These are phyloP conservation scores for Scaeva pyrastri DNA, from an alignment of 2,888 invertebrate genomes.

Conservation along the genomic window DNA sequence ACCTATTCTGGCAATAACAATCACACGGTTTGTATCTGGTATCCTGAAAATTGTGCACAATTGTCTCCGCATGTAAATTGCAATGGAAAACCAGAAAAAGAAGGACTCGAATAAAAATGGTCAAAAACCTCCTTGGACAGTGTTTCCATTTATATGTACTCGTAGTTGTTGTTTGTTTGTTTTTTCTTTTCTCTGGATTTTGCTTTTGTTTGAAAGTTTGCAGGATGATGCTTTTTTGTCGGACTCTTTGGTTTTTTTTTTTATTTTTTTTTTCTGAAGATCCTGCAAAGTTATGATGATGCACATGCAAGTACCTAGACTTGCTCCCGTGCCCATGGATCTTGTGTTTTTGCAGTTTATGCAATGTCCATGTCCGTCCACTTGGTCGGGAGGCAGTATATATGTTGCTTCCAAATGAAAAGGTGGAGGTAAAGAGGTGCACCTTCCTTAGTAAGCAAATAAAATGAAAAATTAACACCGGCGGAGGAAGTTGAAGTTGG, in stretches of 20 bases:
- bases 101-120: slow-evolving; percentile 46
- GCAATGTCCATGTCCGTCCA: slow-evolving; percentile 42
- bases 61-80: slow-evolving; percentile 66
- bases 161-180: slow-evolving; percentile 6
- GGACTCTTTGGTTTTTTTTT: neutral
- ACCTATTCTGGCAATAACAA: slow-evolving; percentile 34
- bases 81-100: neutral
- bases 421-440: slow-evolving; percentile 22
- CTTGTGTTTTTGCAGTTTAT: slow-evolving; percentile 4
- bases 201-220: slow-evolving; percentile 49
- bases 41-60: slow-evolving; percentile 73
- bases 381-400: slow-evolving; percentile 6
- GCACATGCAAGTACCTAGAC: neutral
- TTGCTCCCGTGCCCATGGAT: neutral
- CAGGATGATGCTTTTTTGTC: slow-evolving; percentile 19
- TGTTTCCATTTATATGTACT: slow-evolving; percentile 21
- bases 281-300: slow-evolving; percentile 49
- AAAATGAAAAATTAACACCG: slow-evolving; percentile 72
- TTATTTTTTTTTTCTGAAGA: slow-evolving; percentile 11
- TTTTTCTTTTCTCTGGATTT: neutral
- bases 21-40: slow-evolving; percentile 51
- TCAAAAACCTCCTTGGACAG: slow-evolving; percentile 12
- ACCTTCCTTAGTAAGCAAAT: slow-evolving; percentile 70
- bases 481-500: slow-evolving; percentile 41
- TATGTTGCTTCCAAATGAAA: slow-evolving; percentile 32